Evolutionary conservation across 2,797 vertebrate species (phyloP).

Genomic region (Aeoliscus strigatus): DNA sequence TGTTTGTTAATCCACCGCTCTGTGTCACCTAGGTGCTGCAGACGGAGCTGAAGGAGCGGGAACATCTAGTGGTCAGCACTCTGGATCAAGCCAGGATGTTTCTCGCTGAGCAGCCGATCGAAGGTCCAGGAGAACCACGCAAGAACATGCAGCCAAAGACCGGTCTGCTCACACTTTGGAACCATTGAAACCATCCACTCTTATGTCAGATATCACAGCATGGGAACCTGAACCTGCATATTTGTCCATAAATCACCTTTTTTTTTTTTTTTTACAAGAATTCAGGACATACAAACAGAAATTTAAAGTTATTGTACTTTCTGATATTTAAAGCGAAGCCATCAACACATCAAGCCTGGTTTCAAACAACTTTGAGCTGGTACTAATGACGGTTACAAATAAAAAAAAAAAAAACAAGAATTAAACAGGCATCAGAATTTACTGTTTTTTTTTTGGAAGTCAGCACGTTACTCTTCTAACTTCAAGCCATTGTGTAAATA

Average conservation of each 20-base stretch:
- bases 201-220: not conserved
- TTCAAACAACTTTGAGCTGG: conserved; percentile 3
- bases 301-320: no score
- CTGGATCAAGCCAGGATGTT: conserved; percentile 91
- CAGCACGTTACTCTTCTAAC: conserved; percentile 58
- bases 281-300: no score
- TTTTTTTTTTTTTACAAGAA: no score
- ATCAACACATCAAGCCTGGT: no score
- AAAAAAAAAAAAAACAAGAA: conserved; percentile 8
- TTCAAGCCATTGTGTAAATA: conserved; percentile 56
- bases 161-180: conserved; percentile 64
- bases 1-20: not conserved
- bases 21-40: conserved; percentile 73
- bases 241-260: no score
- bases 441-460: conserved; percentile 38
- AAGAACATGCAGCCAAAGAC: conserved; percentile 86
- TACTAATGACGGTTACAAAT: conserved; percentile 8
- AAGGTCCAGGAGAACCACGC: conserved; percentile 92
- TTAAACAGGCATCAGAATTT: conserved; percentile 36
- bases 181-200: not conserved
- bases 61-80: conserved; percentile 82
- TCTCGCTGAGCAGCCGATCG: conserved; percentile 94
- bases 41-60: conserved; percentile 88
- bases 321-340: no score
- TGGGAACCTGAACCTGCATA: not conserved